Base-by-base conservation (phyloP, 2,888 invertebrate genomes). In the Oscheius sp. region DNA sequence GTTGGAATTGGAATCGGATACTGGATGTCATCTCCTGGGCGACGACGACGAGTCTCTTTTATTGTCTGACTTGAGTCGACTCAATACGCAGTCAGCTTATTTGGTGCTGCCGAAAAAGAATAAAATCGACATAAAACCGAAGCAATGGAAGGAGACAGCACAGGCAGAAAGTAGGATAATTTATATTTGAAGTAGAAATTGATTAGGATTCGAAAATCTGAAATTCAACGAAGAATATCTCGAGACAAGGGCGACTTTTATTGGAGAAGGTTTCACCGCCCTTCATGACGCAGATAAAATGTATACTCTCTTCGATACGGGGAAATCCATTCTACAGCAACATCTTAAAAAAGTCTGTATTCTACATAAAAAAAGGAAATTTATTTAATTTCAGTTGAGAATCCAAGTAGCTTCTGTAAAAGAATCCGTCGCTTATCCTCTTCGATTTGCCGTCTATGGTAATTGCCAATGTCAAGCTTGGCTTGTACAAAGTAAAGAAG, bases 201-300 rank as follows among this genome's bases (percentile, higher is more conserved):
- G 46, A 49, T 49, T 35, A 66, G 66, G 27, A 7, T 52, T 66
- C 29, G 29, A 66, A 25, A 49, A 29, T 35, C 13, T 27, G 2
- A 18, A 52, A 2, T 16, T n/a, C 7, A 27, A 27, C 2, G 49
- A 52, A 12, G 52, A 66, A 3, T 49, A 27, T 21, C 21, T 66
- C 52, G 49, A 66, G 13, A 25, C 23, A 18, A n/a, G 66, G 16
- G 46, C 49, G 6, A 16, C 49, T 12, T 66, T 5, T 13, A 49
- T 66, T n/a, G 66, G 66, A 1, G 29, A 66, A 27, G 66, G 66
- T 7, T 49, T 66, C 25, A 13, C 49, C 27, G 66, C 66, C 9
- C 66, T 66, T n/a, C 29, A 52, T 16, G 27, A 66, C 21, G 66
- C 66, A 23, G 66, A 66, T 52, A 66, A 46, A 27, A 49, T 66